Evolutionary conservation across 2,888 invertebrate species (phyloP).

Genomic region (Campoplex nolae): DNA sequence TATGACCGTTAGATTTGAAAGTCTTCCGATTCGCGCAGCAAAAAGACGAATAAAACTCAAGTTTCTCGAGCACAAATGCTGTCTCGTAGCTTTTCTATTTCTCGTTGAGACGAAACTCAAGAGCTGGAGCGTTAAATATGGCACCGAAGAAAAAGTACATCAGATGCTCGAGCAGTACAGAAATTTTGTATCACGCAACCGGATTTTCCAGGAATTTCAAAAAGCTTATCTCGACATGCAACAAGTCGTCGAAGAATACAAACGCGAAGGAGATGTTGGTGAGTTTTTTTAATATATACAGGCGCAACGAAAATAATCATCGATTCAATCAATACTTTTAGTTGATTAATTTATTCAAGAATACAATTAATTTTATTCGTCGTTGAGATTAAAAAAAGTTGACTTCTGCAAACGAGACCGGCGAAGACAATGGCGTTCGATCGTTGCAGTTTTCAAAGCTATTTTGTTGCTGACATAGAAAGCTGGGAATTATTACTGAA

Average conservation of each 20-base stretch:
- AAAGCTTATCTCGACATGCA: constrained; percentile 96
- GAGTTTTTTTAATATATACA: constrained; percentile 78
- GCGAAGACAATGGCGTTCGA: too few relatives aligned
- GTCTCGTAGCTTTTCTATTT: constrained; percentile 96
- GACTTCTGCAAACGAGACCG: neutral
- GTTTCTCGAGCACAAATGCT: constrained; percentile 97
- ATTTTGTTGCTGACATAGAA: too few relatives aligned
- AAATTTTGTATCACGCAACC: constrained; percentile 96
- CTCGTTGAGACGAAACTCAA: constrained; percentile 95
- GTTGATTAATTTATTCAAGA: neutral
- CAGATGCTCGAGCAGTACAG: constrained; percentile 95
- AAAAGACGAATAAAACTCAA: constrained; percentile 94
- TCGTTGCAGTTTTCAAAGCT: too few relatives aligned
- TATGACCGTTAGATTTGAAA: constrained; percentile 91
- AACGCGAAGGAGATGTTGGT: constrained; percentile 93
- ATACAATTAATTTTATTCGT: neutral
- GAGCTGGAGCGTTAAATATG: constrained; percentile 96
- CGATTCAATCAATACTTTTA: too few relatives aligned
- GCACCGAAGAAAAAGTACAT: constrained; percentile 92
- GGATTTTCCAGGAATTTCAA: constrained; percentile 97
- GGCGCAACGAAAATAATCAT: neutral
- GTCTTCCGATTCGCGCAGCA: constrained; percentile 91
- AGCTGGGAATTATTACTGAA: too few relatives aligned
- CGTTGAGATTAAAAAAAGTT: neutral
- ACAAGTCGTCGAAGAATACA: constrained; percentile 95